These are phyloP conservation scores for Steinernema scapterisci DNA, from an alignment of 2,888 invertebrate genomes.

Conservation along the genomic window DNA sequence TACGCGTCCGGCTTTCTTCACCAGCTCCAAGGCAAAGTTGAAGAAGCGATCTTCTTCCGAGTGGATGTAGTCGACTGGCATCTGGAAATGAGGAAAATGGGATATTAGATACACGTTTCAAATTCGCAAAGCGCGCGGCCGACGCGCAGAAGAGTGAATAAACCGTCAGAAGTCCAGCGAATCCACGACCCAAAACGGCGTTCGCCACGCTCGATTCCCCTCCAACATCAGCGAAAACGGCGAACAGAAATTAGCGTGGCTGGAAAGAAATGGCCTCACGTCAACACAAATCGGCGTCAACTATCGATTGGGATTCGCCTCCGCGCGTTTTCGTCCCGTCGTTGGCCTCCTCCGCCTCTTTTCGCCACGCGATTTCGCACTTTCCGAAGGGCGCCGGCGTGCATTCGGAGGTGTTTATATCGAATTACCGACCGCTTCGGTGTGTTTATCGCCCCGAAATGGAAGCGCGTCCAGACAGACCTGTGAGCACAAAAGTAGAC, in stretches of 20 bases:
- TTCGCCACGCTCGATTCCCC: too few species aligned
- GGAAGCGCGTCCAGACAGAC: background rate
- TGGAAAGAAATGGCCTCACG: background rate
- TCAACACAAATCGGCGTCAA: conserved; percentile 2
- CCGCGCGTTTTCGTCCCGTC: background rate
- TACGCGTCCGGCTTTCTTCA: conserved; percentile 58
- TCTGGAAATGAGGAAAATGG: conserved; percentile 21
- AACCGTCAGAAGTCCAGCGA: too few species aligned
- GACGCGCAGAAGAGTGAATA: too few species aligned
- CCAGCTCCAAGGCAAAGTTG: conserved; percentile 51
- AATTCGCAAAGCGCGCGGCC: conserved; percentile 32
- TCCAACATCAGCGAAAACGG: too few species aligned
- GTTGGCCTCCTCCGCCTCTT: too few species aligned
- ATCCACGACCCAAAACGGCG: too few species aligned
- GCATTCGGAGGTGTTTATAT: conserved; percentile 13
- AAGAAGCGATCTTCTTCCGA: conserved; percentile 44
- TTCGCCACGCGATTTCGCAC: too few species aligned
- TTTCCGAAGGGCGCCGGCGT: background rate
- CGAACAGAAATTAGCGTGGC: too few species aligned
- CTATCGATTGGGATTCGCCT: conserved; percentile 13
- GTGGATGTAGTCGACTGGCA: conserved; percentile 49
- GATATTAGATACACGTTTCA: conserved; percentile 18
- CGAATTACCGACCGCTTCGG: background rate
- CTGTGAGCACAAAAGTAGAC: too few species aligned
- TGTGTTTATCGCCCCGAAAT: conserved; percentile 4